phyloP scores from a whole-genome alignment of 2,888 invertebrate species.

The Crematogaster levior region DNA sequence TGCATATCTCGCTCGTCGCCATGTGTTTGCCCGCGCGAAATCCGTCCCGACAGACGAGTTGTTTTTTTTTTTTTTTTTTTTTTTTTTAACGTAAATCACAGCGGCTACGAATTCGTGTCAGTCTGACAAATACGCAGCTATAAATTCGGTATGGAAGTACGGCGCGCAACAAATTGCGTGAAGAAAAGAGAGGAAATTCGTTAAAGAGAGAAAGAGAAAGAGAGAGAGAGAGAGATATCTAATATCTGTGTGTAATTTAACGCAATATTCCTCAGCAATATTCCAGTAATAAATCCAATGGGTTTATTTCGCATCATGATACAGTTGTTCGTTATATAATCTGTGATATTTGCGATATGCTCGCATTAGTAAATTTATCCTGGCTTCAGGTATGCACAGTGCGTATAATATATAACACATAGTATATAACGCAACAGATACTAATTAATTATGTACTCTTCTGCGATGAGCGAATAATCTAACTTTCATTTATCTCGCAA shows the following conservation, averaged over 20 bases:
- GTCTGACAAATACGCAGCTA: constrained; percentile 38
- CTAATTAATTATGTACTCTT: constrained; percentile 6
- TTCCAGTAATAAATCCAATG: background rate
- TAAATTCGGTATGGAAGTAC: constrained; percentile 39
- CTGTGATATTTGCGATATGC: constrained; percentile 19
- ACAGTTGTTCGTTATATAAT: constrained; percentile 5
- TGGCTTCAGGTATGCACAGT: background rate
- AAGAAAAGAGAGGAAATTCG: background rate
- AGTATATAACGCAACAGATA: background rate
- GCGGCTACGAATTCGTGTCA: constrained; percentile 38
- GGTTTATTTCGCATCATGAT: constrained; percentile 10
- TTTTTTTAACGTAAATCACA: constrained; percentile 22
- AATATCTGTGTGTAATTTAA: constrained; percentile 20
- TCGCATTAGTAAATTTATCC: background rate
- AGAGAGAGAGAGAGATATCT: constrained; percentile 4
- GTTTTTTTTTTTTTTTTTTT: constrained; percentile 25
- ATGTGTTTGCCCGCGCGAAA: constrained; percentile 5
- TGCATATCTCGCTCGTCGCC: constrained; percentile 27
- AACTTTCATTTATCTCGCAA: background rate
- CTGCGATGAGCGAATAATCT: background rate
- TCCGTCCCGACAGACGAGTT: constrained; percentile 27
- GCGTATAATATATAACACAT: background rate
- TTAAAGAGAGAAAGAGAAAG: background rate
- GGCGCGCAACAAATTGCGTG: background rate
- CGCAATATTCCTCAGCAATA: background rate